phyloP scores from a whole-genome alignment of 2,888 invertebrate genomes.

The Baronia brevicornis region DNA sequence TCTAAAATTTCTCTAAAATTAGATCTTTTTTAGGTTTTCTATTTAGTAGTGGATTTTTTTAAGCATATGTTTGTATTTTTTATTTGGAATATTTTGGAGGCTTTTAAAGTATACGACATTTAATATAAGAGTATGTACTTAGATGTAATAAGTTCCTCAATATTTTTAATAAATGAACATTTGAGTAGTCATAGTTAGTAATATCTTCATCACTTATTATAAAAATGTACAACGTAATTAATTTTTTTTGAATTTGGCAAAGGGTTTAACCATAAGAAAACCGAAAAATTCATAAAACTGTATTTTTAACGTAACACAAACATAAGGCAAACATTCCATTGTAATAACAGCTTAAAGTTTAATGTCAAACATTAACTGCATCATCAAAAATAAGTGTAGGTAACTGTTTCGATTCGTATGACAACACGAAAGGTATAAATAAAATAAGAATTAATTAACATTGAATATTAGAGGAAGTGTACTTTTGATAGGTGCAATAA shows the following conservation, averaged over 20 bases:
- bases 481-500: conserved; percentile 74
- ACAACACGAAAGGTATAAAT: conserved; percentile 10
- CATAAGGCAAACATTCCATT: too few relatives aligned
- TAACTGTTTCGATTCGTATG: conserved; percentile 6
- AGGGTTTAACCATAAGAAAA: too few relatives aligned
- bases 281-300: too few relatives aligned
- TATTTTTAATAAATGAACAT: conserved; percentile 40
- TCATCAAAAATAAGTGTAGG: conserved; percentile 3
- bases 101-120: conserved; percentile 72
- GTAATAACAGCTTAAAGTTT: too few relatives aligned
- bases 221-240: too few relatives aligned
- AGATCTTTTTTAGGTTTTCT: too few relatives aligned
- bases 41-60: conserved; percentile 48
- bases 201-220: too few relatives aligned
- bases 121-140: conserved; percentile 71
- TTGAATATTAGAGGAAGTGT: conserved; percentile 66
- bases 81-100: conserved; percentile 67
- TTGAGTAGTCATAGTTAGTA: conserved; percentile 43
- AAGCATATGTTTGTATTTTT: conserved; percentile 42
- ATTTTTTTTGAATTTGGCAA: too few relatives aligned
- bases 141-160: conserved; percentile 70
- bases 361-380: too few relatives aligned
- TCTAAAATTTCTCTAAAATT: too few relatives aligned
- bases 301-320: too few relatives aligned
- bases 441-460: conserved; percentile 38